phyloP scores from a whole-genome alignment of 2,113 vertebrate species.

The Cettia cetti region DNA sequence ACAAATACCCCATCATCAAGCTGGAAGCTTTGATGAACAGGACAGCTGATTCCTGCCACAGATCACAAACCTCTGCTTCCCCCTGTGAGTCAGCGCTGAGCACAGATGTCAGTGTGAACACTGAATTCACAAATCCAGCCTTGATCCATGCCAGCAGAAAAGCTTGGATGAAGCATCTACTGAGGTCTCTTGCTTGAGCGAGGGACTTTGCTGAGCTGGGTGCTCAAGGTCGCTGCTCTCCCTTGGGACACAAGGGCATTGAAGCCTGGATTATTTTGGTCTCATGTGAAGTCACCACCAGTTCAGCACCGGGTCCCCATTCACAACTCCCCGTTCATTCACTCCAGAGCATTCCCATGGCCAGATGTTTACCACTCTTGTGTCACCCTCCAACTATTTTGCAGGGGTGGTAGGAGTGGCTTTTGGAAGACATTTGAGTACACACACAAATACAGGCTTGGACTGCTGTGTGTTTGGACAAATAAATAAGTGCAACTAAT shows the following conservation, averaged over 20 bases:
- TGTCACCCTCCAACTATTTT: slow-evolving; percentile 41
- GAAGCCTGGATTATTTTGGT: neutral
- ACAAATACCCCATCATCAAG: neutral
- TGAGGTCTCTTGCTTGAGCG: neutral
- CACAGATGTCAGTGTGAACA: neutral
- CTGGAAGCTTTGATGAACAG: neutral
- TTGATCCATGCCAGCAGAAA: neutral
- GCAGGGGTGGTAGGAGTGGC: slow-evolving; percentile 48
- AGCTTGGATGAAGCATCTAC: neutral
- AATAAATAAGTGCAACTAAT: slow-evolving; percentile 7
- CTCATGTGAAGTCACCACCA: neutral
- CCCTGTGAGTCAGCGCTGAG: rapidly evolving
- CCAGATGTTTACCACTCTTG: slow-evolving; percentile 18
- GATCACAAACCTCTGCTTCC: neutral
- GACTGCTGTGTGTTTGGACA: neutral
- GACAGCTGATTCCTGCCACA: neutral
- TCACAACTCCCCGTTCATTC: neutral
- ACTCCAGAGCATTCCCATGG: neutral
- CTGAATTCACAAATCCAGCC: neutral
- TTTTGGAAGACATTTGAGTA: slow-evolving; percentile 14
- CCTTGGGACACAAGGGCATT: neutral
- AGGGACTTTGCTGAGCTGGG: neutral
- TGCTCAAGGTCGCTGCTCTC: neutral
- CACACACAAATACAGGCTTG: neutral
- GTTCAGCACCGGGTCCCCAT: neutral